Evolutionary conservation across 2,797 vertebrate genomes (phyloP).

Genomic region (Rhinatrema bivittatum): DNA sequence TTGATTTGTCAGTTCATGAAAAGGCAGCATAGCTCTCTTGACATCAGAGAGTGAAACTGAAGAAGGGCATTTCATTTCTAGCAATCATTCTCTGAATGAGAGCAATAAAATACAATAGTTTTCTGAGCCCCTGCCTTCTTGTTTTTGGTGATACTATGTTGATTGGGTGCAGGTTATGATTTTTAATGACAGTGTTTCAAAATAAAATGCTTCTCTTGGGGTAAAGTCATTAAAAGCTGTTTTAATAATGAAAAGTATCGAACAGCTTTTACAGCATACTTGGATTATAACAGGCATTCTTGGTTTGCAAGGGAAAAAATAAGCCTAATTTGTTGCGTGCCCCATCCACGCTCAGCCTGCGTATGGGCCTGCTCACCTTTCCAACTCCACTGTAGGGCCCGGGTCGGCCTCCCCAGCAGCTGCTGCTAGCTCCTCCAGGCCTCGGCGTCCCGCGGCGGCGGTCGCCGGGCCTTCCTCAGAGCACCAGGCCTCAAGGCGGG

Average conservation of each 20-base stretch:
- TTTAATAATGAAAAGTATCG: constrained; percentile 6
- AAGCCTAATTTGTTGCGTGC: no score
- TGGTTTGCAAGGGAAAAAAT: constrained; percentile 13
- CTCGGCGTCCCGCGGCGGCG: no score
- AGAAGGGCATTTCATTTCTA: constrained; percentile 26
- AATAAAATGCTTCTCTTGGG: constrained; percentile 8
- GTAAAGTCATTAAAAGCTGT: constrained; percentile 1
- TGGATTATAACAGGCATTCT: constrained; percentile 23
- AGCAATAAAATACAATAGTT: constrained; percentile 19
- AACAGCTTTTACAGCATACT: no score
- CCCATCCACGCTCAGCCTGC: no score
- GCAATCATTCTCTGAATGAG: constrained; percentile 4
- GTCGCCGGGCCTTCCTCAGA: no score
- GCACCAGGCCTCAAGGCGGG: no score
- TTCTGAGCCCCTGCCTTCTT: constrained; percentile 3
- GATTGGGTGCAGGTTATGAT: no score
- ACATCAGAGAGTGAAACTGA: constrained; percentile 16
- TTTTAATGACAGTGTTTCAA: not conserved
- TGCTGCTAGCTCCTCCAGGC: no score
- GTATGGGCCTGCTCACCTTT: no score
- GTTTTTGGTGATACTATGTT: constrained; percentile 22
- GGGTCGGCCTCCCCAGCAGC: no score
- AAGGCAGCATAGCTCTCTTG: not conserved
- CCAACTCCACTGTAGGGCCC: no score
- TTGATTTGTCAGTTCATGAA: constrained; percentile 41